Base-by-base conservation (phyloP, 1,140 invertebrate species). In the Cydia pomonella region DNA sequence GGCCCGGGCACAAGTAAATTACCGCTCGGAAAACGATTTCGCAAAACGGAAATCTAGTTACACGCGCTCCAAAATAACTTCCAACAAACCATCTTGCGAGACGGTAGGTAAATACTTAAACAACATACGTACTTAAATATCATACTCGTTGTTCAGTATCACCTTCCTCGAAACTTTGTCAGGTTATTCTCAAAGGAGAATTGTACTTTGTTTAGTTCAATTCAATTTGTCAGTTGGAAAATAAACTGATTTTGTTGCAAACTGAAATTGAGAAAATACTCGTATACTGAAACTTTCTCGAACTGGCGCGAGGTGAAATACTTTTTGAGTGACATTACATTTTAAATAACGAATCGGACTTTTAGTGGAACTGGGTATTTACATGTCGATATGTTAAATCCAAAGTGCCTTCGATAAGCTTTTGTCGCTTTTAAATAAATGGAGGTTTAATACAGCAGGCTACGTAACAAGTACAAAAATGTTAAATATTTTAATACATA, bases 161-260 rank as follows among this genome's bases (percentile, higher is more conserved):
- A 10, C 10, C 18, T 62, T 27, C 41, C n/a, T 75, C 73, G 66
- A 84, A 84, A 85, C 79, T 85, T 82, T 78, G 76, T 80, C 74
- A 84, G 78, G 78, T 80, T 84, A 83, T 84, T 81, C 79, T 82
- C 76, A 76, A 82, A 82, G 80, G 78, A 84, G 84, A 85, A 85
- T 84, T 84, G 82, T 83, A 81, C 78, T 84, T 87, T 84, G 83
- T 88, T 53, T 85, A 85, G 81, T 87, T 80, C 81, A 89, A 81
- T 84, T 79, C 82, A 88, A 89, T 91, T 89, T 91, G 82, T 88
- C 86, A 87, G 83, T 81, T 81, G 77, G 82, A 88, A 87, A 88
- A 91, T 91, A 91, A 91, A 89, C 84, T 84, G 84, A 88, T 86
- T 88, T 89, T 89, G 84, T 91, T 89, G 83, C 82, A 83, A 90